Evolutionary conservation across 2,888 invertebrate species (phyloP).

Genomic region (Cyclophora albipunctata): DNA sequence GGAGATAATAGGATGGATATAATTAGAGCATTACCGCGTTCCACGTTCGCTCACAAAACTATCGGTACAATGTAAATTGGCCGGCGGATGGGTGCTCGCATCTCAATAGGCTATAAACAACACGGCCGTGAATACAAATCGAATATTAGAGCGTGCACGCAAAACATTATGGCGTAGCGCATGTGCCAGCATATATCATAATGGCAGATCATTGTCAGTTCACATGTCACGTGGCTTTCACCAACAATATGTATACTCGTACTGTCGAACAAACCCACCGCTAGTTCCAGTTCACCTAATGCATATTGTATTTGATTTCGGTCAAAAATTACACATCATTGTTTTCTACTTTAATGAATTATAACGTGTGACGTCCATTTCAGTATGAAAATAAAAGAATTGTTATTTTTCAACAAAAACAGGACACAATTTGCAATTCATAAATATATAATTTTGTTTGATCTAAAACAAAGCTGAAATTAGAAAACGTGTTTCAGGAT

Average conservation of each 20-base stretch:
- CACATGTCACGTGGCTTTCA: constrained; percentile 22
- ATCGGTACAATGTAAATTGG: constrained; percentile 59
- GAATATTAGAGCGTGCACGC: constrained; percentile 62
- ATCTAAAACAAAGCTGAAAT: neutral
- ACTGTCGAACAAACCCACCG: no score
- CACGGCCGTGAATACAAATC: constrained; percentile 69
- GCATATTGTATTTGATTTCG: no score
- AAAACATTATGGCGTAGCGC: constrained; percentile 49
- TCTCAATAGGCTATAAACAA: constrained; percentile 70
- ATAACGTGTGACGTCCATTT: no score
- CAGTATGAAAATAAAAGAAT: no score
- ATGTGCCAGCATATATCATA: constrained; percentile 25
- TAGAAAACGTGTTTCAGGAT: constrained; percentile 12
- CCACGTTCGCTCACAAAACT: constrained; percentile 49
- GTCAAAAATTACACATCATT: no score
- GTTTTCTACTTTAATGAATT: no score
- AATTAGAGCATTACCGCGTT: constrained; percentile 43
- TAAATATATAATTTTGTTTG: no score
- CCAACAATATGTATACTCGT: neutral
- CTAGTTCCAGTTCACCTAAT: no score
- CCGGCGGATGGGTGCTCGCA: constrained; percentile 57
- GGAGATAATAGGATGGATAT: constrained; percentile 20
- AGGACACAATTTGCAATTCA: no score
- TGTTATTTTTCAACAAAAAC: no score
- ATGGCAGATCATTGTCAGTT: constrained; percentile 36